Base-by-base conservation (phyloP, 2,888 invertebrate genomes). In the Globia sparganii region DNA sequence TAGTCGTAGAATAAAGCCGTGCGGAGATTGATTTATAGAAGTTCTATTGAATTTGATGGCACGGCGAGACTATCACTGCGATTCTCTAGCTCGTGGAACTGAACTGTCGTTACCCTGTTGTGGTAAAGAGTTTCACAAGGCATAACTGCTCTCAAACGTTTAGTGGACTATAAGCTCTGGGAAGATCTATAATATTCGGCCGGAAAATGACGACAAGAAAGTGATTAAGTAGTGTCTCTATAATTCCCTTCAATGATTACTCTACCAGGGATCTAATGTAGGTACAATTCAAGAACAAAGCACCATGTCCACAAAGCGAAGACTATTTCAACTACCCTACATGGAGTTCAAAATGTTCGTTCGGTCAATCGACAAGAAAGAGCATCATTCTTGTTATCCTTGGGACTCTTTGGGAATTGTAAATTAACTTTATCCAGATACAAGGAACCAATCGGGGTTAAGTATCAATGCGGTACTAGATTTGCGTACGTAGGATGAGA, bases 321-420 rank as follows among this genome's bases (percentile, higher is more conserved):
- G 13, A 40, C 37, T 66, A 25, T 21, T 68, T 49, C 13, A 21
- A 43, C 61, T 79, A 79, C 59, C 78, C 59, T 46, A 28, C 21
- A 49, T 49, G 13, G 13, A 34, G 25, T 62, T 61, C n/a, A 18
- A 21, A 59, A 53, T 21, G 21, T 56, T 78, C 18, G 6, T 66
- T 40, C 18, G 8, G 15, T 15, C 13, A 78, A 46, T 37, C 2
- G 15, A 34, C n/a, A 40, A 15, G 18, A 43, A 74, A 58, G 18
- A 31, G 5, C 4, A 59, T 46, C 4, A 11, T 18, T 43, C 28
- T 70, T n/a, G 31, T 8, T 43, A n/a, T 72, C 3, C 18, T 70
- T 40, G 31, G 1, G 5, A 13, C 25, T 56, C 18, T 71, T 72
- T 58, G 9, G 8, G 0, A 31, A 53, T 31, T 28, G 28, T 25